Percentiles rank a stretch among this genome's conserved stretches.
Evolutionary conservation across 2,797 vertebrate species (phyloP).

Genomic region (Bovichtus variegatus): DNA sequence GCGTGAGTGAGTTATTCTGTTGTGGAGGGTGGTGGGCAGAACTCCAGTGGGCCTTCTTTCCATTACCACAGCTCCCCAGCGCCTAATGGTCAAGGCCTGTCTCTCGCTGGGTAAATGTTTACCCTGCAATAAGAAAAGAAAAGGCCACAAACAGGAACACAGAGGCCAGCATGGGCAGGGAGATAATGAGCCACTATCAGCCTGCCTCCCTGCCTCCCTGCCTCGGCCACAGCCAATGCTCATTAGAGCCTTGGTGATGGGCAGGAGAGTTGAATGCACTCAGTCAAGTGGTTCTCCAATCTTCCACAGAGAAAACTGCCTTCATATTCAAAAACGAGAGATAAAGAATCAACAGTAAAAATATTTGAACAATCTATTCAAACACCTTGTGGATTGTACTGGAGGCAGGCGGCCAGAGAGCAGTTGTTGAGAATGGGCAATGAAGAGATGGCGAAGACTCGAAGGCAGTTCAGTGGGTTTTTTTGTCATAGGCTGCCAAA

Average conservation of each 20-base stretch:
- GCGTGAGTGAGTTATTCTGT: conserved; percentile 82
- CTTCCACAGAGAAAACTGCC: conserved; percentile 65
- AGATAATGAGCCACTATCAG: conserved; percentile 84
- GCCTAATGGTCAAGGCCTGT: conserved; percentile 80
- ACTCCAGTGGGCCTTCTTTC: conserved; percentile 77
- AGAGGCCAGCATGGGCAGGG: conserved; percentile 70
- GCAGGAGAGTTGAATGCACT: conserved; percentile 75
- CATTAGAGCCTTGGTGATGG: conserved; percentile 81
- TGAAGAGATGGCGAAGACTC: conserved; percentile 82
- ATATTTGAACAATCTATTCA: conserved; percentile 91
- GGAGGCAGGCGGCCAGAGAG: conserved; percentile 85
- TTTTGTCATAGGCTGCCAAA: conserved; percentile 85
- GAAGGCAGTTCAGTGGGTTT: conserved; percentile 70
- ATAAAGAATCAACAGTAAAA: conserved; percentile 85
- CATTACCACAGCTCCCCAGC: conserved; percentile 77
- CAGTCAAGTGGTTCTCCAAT: conserved; percentile 75
- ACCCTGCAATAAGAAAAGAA: conserved; percentile 76
- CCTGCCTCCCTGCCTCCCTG: conserved; percentile 66
- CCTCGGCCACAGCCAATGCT: conserved; percentile 75
- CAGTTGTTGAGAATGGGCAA: conserved; percentile 90
- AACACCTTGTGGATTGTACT: conserved; percentile 87
- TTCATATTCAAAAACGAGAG: conserved; percentile 71
- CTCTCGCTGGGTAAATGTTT: conserved; percentile 82
- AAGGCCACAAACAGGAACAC: conserved; percentile 71
- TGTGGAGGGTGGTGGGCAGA: conserved; percentile 75